A percentile compares a stretch with the other conserved stretches of the same genome.
These are phyloP conservation scores for Phocoena sinus DNA, from an alignment of 2,113 vertebrate species.

Conservation along the genomic window DNA sequence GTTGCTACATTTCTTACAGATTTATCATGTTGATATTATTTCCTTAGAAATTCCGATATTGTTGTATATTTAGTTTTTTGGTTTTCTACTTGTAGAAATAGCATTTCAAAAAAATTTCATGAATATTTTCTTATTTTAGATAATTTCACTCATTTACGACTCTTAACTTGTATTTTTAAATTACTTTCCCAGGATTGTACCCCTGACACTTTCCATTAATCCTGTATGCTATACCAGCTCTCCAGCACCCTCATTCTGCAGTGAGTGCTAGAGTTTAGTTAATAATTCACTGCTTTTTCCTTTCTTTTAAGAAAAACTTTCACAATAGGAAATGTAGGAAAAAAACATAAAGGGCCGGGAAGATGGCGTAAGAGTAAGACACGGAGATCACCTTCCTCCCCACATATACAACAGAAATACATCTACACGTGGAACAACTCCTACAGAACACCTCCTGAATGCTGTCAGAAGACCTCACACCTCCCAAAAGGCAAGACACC, in stretches of 20 bases:
- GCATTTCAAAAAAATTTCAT: neutral
- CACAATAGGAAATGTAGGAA: neutral
- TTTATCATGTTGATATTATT: neutral
- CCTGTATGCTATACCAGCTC: neutral
- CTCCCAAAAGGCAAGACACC: too few species aligned
- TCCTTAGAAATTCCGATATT: neutral
- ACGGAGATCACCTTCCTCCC: too few species aligned
- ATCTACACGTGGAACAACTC: too few species aligned
- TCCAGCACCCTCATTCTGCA: neutral
- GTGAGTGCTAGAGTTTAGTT: neutral
- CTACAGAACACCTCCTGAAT: too few species aligned
- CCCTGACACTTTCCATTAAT: neutral
- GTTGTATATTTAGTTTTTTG: neutral
- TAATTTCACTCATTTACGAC: neutral
- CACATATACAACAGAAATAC: too few species aligned
- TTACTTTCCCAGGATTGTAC: neutral
- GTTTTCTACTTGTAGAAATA: neutral
- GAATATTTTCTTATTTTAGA: conserved; percentile 8
- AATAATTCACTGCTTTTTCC: neutral
- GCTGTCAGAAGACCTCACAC: too few species aligned
- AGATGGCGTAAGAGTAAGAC: too few species aligned
- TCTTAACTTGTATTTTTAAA: neutral
- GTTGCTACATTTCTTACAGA: neutral
- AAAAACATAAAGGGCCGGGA: neutral
- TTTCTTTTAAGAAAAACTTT: neutral